Evolutionary conservation across 2,888 invertebrate species (phyloP).

Genomic region (Meiosimyza decipiens): DNA sequence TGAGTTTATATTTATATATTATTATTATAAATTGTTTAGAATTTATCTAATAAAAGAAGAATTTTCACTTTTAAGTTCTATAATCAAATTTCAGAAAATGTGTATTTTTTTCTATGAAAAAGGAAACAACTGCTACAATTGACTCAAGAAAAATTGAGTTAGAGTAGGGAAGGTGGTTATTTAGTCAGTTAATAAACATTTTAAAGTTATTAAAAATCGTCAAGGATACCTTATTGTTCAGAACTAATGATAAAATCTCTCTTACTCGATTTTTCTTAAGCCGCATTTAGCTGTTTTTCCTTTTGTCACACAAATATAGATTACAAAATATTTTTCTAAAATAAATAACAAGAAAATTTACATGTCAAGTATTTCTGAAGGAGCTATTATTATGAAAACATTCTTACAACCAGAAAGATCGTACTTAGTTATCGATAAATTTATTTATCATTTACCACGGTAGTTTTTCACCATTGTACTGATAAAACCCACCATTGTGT

Average conservation of each 20-base stretch:
- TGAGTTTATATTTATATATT: slow-evolving; percentile 29
- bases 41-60: slow-evolving; percentile 4
- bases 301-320: slow-evolving; percentile 20
- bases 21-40: background rate
- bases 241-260: background rate
- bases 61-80: slow-evolving; percentile 22
- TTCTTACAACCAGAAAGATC: background rate
- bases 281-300: slow-evolving; percentile 28
- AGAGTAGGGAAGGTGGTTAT: background rate
- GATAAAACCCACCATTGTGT: slow-evolving; percentile 81
- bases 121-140: background rate
- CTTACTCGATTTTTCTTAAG: slow-evolving; percentile 32
- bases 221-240: background rate
- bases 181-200: too few relatives aligned
- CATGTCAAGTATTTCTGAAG: too few relatives aligned
- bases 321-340: slow-evolving; percentile 20
- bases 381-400: background rate
- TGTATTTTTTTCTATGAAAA: background rate
- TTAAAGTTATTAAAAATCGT: too few relatives aligned
- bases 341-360: too few relatives aligned
- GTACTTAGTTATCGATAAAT: background rate
- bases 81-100: slow-evolving; percentile 11
- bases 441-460: slow-evolving; percentile 72
- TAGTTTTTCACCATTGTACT: slow-evolving; percentile 79
- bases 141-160: slow-evolving; percentile 10